These are phyloP conservation scores for Lepidurus packardi DNA, from an alignment of 1,140 invertebrate species.

Conservation along the genomic window DNA sequence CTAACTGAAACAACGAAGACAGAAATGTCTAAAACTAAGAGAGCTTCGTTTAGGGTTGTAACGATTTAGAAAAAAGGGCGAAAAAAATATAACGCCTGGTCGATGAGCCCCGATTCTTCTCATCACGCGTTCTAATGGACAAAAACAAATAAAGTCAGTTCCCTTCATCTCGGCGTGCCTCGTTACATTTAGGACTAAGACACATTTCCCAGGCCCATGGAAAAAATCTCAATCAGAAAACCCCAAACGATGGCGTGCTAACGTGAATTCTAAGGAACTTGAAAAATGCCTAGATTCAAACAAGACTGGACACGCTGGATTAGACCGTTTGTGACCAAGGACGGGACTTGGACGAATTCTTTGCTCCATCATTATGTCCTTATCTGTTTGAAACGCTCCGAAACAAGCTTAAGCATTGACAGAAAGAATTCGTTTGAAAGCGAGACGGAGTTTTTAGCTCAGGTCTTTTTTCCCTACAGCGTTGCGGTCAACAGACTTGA, in stretches of 20 bases:
- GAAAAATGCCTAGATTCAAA: background rate
- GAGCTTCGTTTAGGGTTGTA: no score
- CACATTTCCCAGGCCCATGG: background rate
- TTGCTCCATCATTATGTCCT: constrained; percentile 9
- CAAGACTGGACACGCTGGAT: background rate
- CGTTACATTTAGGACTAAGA: background rate
- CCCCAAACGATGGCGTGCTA: no score
- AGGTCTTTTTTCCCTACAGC: background rate
- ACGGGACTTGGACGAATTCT: background rate
- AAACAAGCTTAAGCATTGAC: background rate
- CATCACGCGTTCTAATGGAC: background rate
- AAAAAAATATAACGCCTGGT: no score
- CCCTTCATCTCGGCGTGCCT: background rate
- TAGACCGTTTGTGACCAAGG: background rate
- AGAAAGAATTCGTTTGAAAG: background rate
- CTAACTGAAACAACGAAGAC: no score
- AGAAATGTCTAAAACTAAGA: no score
- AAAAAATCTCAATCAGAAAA: background rate
- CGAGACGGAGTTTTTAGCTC: background rate
- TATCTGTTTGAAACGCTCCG: background rate
- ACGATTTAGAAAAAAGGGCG: no score
- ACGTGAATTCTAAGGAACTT: no score
- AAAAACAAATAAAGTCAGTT: background rate
- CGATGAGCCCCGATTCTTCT: background rate
- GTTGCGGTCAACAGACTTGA: background rate